Evolutionary conservation across 1,140 invertebrate species (phyloP).

Genomic region (Bombus fervidus): DNA sequence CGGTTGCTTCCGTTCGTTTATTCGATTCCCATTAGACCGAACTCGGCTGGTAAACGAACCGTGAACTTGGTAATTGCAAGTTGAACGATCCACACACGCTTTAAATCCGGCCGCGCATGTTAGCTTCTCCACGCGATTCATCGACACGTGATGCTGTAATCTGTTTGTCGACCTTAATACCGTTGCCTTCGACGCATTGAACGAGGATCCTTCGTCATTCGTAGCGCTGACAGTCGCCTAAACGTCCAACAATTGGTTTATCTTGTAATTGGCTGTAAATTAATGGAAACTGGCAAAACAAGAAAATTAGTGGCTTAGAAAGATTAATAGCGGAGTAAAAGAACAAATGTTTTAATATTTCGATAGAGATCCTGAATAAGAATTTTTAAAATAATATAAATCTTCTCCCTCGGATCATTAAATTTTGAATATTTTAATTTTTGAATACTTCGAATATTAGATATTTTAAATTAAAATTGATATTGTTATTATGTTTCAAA

Average conservation of each 20-base stretch:
- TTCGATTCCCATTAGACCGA: constrained; percentile 55
- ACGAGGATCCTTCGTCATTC: not conserved
- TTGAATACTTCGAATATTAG: no score
- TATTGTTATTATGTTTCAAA: no score
- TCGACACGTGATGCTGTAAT: constrained; percentile 59
- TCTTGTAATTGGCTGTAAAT: not conserved
- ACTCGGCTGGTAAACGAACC: constrained; percentile 60
- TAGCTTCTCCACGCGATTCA: constrained; percentile 32
- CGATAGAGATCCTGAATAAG: not conserved
- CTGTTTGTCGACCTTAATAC: constrained; percentile 56
- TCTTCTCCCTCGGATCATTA: no score
- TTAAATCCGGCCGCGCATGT: constrained; percentile 36
- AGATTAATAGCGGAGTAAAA: not conserved
- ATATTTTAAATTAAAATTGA: no score
- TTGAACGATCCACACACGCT: constrained; percentile 47
- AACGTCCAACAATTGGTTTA: not conserved
- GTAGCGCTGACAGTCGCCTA: not conserved
- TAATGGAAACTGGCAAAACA: not conserved
- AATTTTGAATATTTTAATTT: no score
- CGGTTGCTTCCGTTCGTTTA: constrained; percentile 39
- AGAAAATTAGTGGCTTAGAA: not conserved
- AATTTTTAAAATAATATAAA: no score
- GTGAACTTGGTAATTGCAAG: constrained; percentile 67
- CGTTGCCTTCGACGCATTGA: not conserved
- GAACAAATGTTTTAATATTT: not conserved